Base-by-base conservation (phyloP, 2,797 vertebrate species). In the Bufotes viridis region DNA sequence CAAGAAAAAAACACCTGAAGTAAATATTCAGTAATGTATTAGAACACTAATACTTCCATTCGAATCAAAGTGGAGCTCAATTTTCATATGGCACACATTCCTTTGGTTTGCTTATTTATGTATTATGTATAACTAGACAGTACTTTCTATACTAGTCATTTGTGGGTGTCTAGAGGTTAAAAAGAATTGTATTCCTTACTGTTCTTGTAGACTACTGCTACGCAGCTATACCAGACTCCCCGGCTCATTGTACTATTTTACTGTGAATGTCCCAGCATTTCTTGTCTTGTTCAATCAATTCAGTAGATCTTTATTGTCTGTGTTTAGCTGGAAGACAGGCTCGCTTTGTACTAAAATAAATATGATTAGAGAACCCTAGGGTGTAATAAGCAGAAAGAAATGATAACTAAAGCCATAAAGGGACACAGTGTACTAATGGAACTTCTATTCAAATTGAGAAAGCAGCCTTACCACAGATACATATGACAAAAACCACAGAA, bases 221-320 rank as follows among this genome's bases (percentile, higher is more conserved):
- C 42, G 49, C 53, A 42, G 51, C 63, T 60, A 84, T 72, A 80
- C 24, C 82, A 79, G 17, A 34, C 34, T 88, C 55, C 55, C 12
- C 61, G 26, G 65, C 58, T 61, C 65, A 88, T 84, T 88, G 87
- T 88, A 49, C 75, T 15, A 22, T 53, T 20, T 74, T 24, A 22
- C 49, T 84, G 76, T n/a, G 24, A 88, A 80, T 88, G 82, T 55
- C 51, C 55, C 65, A 22, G 76, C 58, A 53, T 85, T 65, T 63
- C 53, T 88, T 85, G 87, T 88, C 87, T 88, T 74, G 53, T 84
- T 75, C 87, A 81, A 88, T 88, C 82, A 84, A 80, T 88, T 84
- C 51, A 34, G 76, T 67, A 84, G 63, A 84, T 88, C 82, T 88
- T 80, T 85, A 88, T 84, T 88, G 81, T 88, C 79, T 84, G 87